Evolutionary conservation across 2,797 vertebrate genomes (phyloP), one percentile per base, ranked within the genome.

Genomic region (Streptopelia turtur): DNA sequence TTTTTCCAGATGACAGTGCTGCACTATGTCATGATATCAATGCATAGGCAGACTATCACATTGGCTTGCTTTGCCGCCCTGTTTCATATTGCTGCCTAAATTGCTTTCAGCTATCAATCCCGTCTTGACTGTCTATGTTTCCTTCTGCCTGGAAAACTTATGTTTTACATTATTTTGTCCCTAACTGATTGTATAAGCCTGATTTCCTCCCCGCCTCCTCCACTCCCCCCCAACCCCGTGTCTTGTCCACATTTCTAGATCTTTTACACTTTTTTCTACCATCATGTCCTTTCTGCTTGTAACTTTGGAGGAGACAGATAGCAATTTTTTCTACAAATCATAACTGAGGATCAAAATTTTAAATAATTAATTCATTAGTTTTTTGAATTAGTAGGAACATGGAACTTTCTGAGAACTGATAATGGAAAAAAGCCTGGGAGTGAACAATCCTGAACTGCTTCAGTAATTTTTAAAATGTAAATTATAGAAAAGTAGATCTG

Each of bases 81-180:
- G 93, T 94, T 95, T 95, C 76, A 91, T 83, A 35, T 50, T 69
- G 39, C 53, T 90, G 84, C 84, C 74, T 95, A 84, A 96, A 91
- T 90, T 94, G 88, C 59, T 89, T 93, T 90, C 77, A 16, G 16
- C 63, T 93, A 50, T 83, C 66, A 75, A 47, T 79, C 33, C 55
- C 90, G 50, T 83, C 83, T 91, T 76, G 43, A 69, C 56, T 82
- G 30, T 65, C 65, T 63, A 93, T 52, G 24, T 63, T 93, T 89
- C 49, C 71, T 91, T 75, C 63, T 72, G 55, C 20, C 63, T 59
- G 7, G 27, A 76, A 83, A 94, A 94, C 83, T 35, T 91, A 81
- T 76, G 22, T 8, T 68, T 83, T 81, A 45, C 74, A 39, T 35
- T 91, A 72, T 90, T 94, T 87, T 82, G 16, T 68, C 17, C 20